Conservation (phyloP, 2,113 vertebrate genomes). For the Dicrurus megarhynchus region DNA sequence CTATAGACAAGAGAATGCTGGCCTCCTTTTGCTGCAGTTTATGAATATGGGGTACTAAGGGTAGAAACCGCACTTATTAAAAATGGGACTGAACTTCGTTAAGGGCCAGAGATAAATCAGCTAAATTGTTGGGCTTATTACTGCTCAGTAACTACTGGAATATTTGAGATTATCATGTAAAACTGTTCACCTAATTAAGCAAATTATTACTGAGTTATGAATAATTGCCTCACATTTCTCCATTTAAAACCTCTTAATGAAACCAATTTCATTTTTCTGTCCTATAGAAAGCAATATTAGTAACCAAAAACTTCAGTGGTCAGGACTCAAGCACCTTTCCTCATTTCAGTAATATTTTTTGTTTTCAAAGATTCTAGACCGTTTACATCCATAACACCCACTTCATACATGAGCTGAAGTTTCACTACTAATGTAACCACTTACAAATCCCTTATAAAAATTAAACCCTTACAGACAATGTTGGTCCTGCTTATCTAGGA, state of each 20-base stretch:
- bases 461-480: background rate
- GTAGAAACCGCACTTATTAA: background rate
- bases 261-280: background rate
- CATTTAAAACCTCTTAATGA: background rate
- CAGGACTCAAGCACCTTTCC: background rate
- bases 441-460: background rate
- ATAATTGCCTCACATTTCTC: background rate
- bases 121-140: background rate
- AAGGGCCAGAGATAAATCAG: background rate
- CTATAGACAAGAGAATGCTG: background rate
- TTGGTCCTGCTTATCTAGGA: background rate
- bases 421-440: background rate
- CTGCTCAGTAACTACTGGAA: background rate
- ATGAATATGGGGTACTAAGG: background rate
- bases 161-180: background rate
- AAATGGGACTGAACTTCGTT: background rate
- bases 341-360: background rate
- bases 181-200: background rate
- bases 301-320: background rate
- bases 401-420: background rate
- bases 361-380: background rate
- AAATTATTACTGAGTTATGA: background rate
- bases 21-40: background rate
- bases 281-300: background rate
- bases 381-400: background rate